phyloP scores from a whole-genome alignment of 2,888 invertebrate genomes.

The Barypeithes pellucidus region DNA sequence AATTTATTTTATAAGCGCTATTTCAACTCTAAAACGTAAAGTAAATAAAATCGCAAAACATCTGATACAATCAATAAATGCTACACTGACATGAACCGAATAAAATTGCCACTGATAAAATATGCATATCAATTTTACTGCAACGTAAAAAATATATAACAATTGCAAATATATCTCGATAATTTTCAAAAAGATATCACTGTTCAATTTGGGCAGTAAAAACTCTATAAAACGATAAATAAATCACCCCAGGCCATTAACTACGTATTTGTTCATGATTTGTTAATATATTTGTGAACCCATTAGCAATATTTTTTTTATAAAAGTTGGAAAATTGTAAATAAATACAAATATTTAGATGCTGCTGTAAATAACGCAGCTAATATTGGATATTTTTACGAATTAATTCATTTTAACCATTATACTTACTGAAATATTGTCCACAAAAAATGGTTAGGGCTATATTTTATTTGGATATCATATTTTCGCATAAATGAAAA shows the following conservation, averaged over 20 bases:
- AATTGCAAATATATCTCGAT: neutral
- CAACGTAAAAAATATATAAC: constrained; percentile 13
- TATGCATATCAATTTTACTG: constrained; percentile 8
- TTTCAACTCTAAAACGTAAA: neutral
- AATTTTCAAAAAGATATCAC: constrained; percentile 1
- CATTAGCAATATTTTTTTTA: neutral
- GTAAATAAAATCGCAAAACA: constrained; percentile 1
- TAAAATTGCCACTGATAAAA: neutral
- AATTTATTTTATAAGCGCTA: neutral
- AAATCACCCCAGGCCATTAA: constrained; percentile 13
- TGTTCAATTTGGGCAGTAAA: neutral
- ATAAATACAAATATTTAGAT: neutral
- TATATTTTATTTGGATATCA: too few species aligned
- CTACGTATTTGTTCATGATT: constrained; percentile 8
- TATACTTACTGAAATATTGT: too few species aligned
- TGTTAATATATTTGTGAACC: constrained; percentile 7
- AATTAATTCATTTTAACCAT: too few species aligned
- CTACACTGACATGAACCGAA: neutral
- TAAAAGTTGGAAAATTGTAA: neutral
- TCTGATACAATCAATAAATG: constrained; percentile 1
- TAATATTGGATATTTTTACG: too few species aligned
- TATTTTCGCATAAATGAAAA: too few species aligned
- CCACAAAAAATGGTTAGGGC: too few species aligned
- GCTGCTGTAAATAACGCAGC: too few species aligned
- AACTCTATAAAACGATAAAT: constrained; percentile 8